phyloP scores from a whole-genome alignment of 2,797 vertebrate species.

The Poeciliopsis infans region DNA sequence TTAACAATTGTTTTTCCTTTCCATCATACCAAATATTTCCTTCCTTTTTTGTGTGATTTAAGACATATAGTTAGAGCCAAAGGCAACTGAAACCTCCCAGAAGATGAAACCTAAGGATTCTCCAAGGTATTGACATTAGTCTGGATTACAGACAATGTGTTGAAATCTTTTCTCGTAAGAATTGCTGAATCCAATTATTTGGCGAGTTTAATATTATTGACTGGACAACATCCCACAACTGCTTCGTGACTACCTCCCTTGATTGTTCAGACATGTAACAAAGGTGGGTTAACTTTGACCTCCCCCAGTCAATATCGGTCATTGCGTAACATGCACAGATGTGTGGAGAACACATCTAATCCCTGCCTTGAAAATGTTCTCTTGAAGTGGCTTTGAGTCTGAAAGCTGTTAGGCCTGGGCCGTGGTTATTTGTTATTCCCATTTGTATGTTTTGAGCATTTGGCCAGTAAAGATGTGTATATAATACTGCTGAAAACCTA shows the following conservation, averaged over 20 bases:
- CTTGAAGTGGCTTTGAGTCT: neutral
- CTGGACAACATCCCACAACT: neutral
- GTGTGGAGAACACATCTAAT: neutral
- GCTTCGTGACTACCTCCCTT: neutral
- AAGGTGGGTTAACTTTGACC: slow-evolving; percentile 1
- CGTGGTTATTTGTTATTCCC: neutral
- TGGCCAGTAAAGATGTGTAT: neutral
- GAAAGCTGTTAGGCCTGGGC: neutral
- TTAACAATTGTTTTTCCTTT: neutral
- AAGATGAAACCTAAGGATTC: neutral
- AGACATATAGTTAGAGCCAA: neutral
- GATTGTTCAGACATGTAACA: neutral
- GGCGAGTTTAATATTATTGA: neutral
- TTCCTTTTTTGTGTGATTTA: neutral
- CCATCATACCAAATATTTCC: neutral
- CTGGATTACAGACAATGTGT: neutral
- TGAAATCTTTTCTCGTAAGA: neutral
- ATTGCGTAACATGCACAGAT: neutral
- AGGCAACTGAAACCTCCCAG: neutral
- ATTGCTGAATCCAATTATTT: neutral
- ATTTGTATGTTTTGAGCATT: neutral
- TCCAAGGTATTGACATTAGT: neutral
- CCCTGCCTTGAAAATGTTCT: neutral
- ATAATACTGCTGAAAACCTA: neutral
- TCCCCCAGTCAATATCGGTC: neutral